These are phyloP conservation scores for Cryptoprocta ferox DNA, from an alignment of 2,797 vertebrate genomes.

Conservation along the genomic window DNA sequence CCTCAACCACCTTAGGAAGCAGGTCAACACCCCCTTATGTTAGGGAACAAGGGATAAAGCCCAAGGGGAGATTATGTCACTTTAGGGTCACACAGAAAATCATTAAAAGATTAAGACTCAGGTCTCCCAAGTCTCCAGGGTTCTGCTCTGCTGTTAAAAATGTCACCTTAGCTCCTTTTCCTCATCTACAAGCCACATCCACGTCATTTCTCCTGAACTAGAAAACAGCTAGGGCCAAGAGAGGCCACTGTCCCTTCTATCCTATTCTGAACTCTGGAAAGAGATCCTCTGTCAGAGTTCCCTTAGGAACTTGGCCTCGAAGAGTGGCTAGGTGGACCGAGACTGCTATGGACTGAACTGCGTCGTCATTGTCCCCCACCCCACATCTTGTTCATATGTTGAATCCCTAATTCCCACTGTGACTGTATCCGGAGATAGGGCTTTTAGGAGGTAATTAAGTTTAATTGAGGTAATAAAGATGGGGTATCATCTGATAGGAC, in stretches of 20 bases:
- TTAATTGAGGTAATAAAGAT: neutral
- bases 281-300: neutral
- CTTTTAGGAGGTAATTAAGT: neutral
- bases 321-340: neutral
- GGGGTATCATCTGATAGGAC: neutral
- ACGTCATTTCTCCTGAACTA: conserved; percentile 9
- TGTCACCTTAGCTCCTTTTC: conserved; percentile 23
- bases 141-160: conserved; percentile 62
- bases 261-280: neutral
- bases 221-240: neutral
- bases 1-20: neutral
- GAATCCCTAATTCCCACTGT: neutral
- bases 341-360: neutral
- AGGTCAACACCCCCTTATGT: neutral
- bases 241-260: neutral
- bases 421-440: neutral
- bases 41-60: conserved; percentile 1
- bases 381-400: neutral
- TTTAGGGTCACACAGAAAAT: conserved; percentile 62
- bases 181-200: conserved; percentile 25
- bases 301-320: neutral
- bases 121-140: neutral
- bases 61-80: neutral
- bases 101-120: conserved; percentile 61
- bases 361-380: rapidly evolving